A percentile compares a stretch with the other conserved stretches of the same genome.
Evolutionary conservation across 2,797 vertebrate genomes (phyloP).

Genomic region (Enteromius afrohamiltoni): DNA sequence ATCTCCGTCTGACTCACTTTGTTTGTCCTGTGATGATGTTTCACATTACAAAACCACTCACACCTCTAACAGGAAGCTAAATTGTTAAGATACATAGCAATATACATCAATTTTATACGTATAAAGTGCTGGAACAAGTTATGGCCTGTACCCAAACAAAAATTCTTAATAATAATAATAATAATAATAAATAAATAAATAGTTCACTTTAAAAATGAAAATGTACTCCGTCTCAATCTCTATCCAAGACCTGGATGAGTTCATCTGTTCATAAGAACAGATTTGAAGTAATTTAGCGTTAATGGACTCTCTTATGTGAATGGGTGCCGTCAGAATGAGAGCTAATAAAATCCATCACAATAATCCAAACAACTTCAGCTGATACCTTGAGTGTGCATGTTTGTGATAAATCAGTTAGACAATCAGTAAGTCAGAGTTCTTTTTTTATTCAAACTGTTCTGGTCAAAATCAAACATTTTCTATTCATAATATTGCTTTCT

Average conservation of each 20-base stretch:
- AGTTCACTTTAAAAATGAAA: background rate
- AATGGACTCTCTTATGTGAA: background rate
- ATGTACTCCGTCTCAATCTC: background rate
- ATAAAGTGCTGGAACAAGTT: background rate
- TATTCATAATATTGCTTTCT: background rate
- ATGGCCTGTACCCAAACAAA: background rate
- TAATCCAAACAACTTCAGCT: background rate
- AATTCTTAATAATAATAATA: too few relatives aligned
- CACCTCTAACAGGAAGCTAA: conserved; percentile 39
- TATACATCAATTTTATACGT: background rate
- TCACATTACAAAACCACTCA: conserved; percentile 18
- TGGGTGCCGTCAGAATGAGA: background rate
- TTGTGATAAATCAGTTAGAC: background rate
- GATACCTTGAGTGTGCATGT: background rate
- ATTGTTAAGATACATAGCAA: conserved; percentile 26
- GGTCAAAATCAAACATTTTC: background rate
- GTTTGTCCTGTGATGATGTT: conserved; percentile 46
- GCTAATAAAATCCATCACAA: background rate
- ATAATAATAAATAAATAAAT: background rate
- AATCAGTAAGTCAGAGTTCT: background rate
- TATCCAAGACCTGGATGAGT: background rate
- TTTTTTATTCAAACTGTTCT: background rate
- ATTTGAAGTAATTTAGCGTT: background rate
- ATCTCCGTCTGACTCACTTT: conserved; percentile 47
- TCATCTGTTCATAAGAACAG: background rate